Evolutionary conservation across 2,888 invertebrate species (phyloP).

Genomic region (Eilema depressum): DNA sequence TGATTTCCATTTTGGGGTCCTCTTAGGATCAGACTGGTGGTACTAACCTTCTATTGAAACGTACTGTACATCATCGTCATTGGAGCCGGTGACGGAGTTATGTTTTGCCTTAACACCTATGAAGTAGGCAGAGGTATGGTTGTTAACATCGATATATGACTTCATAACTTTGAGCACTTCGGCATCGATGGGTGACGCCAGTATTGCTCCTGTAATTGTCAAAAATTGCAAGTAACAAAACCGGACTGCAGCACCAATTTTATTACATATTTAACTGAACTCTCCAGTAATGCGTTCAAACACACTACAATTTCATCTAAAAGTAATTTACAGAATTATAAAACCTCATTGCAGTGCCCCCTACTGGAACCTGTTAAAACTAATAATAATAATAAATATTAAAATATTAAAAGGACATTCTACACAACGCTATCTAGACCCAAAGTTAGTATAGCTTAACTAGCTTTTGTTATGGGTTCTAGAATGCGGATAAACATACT

Average conservation of each 20-base stretch:
- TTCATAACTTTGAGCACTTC: not conserved
- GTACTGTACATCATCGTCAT: not conserved
- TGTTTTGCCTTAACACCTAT: not conserved
- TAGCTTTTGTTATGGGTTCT: too few species aligned
- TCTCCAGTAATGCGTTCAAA: not conserved
- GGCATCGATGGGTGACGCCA: not conserved
- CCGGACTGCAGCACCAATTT: not conserved
- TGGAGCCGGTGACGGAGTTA: not conserved
- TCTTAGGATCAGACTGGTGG: too few species aligned
- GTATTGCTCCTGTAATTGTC: not conserved
- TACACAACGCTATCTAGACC: too few species aligned
- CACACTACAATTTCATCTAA: not conserved
- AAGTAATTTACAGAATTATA: too few species aligned
- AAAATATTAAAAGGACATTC: too few species aligned
- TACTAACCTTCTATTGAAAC: conserved; percentile 2
- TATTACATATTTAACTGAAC: not conserved
- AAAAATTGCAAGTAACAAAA: not conserved
- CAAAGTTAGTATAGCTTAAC: too few species aligned
- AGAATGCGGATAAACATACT: too few species aligned
- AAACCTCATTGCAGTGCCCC: too few species aligned
- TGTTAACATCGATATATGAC: not conserved
- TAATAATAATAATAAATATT: too few species aligned
- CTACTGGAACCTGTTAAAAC: not conserved
- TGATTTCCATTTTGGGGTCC: too few species aligned
- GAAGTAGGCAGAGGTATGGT: not conserved